A percentile compares a stretch with the other conserved stretches of the same genome.
Evolutionary conservation across 2,888 invertebrate species (phyloP).

Genomic region (Nephrocerus scutellatus): DNA sequence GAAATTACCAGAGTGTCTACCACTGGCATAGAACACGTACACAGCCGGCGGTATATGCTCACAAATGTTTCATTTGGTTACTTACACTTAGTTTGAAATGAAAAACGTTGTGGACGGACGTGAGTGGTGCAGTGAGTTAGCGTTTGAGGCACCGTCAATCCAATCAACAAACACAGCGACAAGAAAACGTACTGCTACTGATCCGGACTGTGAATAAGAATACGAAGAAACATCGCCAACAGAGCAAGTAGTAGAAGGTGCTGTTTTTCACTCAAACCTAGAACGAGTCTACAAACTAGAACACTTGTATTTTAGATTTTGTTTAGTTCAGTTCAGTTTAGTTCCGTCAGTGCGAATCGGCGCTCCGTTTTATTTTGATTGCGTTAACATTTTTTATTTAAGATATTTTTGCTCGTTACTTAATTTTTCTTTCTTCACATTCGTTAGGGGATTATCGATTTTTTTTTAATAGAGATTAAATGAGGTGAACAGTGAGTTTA

Average conservation of each 20-base stretch:
- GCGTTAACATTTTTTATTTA: too few species aligned
- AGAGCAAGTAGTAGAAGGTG: too few species aligned
- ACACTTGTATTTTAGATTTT: slow-evolving; percentile 46
- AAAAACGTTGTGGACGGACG: slow-evolving; percentile 29
- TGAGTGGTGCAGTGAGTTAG: slow-evolving; percentile 16
- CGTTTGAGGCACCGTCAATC: slow-evolving; percentile 2
- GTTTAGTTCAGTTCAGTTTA: slow-evolving; percentile 38
- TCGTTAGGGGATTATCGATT: too few species aligned
- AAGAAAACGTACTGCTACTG: background rate
- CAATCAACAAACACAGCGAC: too few species aligned
- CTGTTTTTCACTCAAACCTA: slow-evolving; percentile 29
- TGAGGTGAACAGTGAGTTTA: too few species aligned
- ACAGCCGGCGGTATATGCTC: slow-evolving; percentile 24
- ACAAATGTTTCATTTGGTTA: slow-evolving; percentile 21
- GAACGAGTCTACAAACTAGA: slow-evolving; percentile 40
- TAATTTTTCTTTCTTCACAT: too few species aligned
- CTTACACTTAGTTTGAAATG: slow-evolving; percentile 27
- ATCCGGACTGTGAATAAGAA: too few species aligned
- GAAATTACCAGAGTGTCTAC: slow-evolving; percentile 45
- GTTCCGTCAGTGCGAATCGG: too few species aligned
- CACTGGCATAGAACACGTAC: slow-evolving; percentile 27
- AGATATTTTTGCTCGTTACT: too few species aligned
- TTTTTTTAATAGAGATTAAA: too few species aligned
- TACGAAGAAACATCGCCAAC: too few species aligned
- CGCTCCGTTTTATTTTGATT: too few species aligned